Conservation (phyloP, 2,888 invertebrate species). For the Sphaerophoria taeniata region DNA sequence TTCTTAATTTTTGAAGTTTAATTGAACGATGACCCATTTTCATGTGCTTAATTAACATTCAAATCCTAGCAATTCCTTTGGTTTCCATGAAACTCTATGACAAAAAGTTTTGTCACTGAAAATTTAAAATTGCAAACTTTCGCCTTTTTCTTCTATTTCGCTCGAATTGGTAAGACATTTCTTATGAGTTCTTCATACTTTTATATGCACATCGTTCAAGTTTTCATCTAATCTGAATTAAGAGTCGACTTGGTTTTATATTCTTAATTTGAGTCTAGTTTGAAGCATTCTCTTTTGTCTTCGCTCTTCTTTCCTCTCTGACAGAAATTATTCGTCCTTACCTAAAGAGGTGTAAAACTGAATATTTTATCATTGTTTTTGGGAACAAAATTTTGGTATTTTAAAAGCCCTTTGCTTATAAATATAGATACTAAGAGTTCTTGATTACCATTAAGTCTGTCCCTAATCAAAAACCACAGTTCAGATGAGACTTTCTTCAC, state of each 20-base stretch:
- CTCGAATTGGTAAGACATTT: not conserved
- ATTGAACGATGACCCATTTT: constrained; percentile 8
- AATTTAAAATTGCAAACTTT: constrained; percentile 58
- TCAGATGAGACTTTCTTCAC: constrained; percentile 20
- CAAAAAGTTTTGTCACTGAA: constrained; percentile 44
- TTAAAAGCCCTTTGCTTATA: constrained; percentile 2
- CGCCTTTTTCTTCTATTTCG: constrained; percentile 3
- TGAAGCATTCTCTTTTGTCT: constrained; percentile 16
- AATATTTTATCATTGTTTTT: constrained; percentile 47
- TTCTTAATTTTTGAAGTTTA: not conserved
- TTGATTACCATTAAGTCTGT: constrained; percentile 63
- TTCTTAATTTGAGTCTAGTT: constrained; percentile 50
- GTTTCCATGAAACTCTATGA: not conserved
- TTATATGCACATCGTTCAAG: constrained; percentile 31
- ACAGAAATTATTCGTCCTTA: constrained; percentile 43
- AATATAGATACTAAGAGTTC: constrained; percentile 42
- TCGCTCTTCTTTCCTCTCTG: constrained; percentile 32
- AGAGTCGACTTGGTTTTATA: constrained; percentile 54
- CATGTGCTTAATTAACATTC: not conserved
- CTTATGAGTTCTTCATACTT: not conserved
- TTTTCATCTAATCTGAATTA: constrained; percentile 24
- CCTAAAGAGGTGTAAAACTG: constrained; percentile 65
- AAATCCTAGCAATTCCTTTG: constrained; percentile 1
- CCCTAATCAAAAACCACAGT: constrained; percentile 63
- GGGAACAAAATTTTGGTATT: constrained; percentile 8